A percentile compares a stretch with the other conserved stretches of the same genome.
Conservation (phyloP, 2,113 vertebrate species). For the Erpornis zantholeuca region DNA sequence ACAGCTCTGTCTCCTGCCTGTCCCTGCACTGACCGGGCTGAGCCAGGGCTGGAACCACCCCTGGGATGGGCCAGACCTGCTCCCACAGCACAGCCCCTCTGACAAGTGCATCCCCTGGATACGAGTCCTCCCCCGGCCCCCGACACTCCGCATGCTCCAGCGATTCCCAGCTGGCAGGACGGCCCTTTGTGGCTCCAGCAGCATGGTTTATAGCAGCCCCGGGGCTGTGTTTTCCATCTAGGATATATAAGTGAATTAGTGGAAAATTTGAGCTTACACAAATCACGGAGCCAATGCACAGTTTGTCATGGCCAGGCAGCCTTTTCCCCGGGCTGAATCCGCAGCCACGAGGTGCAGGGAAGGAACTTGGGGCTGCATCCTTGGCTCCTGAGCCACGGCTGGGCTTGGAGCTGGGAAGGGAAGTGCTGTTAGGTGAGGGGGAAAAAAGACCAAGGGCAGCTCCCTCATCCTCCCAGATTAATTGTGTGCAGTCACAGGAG, state of each 20-base stretch:
- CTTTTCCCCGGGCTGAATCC: background rate
- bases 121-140: background rate
- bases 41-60: background rate
- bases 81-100: background rate
- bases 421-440: background rate
- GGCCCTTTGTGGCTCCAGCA: background rate
- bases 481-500: background rate
- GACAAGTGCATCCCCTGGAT: background rate
- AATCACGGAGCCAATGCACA: background rate
- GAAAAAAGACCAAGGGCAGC: background rate
- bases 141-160: background rate
- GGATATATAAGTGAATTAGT: conserved; percentile 47
- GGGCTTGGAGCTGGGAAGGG: background rate
- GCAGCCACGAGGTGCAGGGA: background rate
- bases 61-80: background rate
- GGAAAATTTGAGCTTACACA: conserved; percentile 54
- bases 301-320: conserved; percentile 10
- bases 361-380: background rate
- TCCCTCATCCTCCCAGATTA: background rate
- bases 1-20: fast-evolving
- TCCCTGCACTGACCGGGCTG: background rate
- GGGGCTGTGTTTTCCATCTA: conserved; percentile 46
- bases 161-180: background rate
- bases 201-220: conserved; percentile 40
- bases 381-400: background rate